Evolutionary conservation across 2,797 vertebrate genomes (phyloP).

Genomic region (Amphiprion clarkii): DNA sequence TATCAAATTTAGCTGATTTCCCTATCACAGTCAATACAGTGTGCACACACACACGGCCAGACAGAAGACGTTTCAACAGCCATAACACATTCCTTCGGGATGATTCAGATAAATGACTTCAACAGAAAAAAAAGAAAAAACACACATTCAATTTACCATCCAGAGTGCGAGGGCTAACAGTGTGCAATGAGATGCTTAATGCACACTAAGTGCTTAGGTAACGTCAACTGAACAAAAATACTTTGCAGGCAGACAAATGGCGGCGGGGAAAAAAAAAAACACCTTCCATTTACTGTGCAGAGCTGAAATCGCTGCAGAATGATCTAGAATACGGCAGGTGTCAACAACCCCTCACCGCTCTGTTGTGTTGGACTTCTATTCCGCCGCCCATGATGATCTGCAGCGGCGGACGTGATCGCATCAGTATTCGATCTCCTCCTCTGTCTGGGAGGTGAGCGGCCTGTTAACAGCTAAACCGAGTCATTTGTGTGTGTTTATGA

Average conservation of each 20-base stretch:
- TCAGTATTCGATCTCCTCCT: constrained; percentile 45
- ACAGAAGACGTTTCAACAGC: neutral
- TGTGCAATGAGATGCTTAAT: constrained; percentile 34
- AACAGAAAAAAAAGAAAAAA: constrained; percentile 1
- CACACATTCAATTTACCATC: constrained; percentile 17
- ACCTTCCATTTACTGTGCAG: neutral
- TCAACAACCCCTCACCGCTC: constrained; percentile 10
- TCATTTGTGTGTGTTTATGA: constrained; percentile 21
- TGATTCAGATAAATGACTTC: constrained; percentile 38
- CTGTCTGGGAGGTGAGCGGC: constrained; percentile 40
- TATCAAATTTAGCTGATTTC: neutral
- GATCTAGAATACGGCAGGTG: neutral
- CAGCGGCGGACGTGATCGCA: constrained; percentile 24
- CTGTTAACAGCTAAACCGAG: constrained; percentile 37
- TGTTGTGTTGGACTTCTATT: constrained; percentile 2
- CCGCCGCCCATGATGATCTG: constrained; percentile 11
- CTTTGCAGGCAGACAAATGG: constrained; percentile 10
- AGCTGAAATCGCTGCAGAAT: constrained; percentile 9
- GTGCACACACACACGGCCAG: neutral
- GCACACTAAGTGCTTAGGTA: constrained; percentile 44
- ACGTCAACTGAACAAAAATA: constrained; percentile 31
- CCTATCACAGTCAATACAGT: neutral
- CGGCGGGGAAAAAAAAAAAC: neutral
- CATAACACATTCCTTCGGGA: constrained; percentile 34
- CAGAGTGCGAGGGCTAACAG: constrained; percentile 1